Percentiles rank a stretch among this genome's conserved stretches.
These are phyloP conservation scores for Thysanoteuthis rhombus DNA, from an alignment of 2,888 invertebrate genomes.

Conservation along the genomic window DNA sequence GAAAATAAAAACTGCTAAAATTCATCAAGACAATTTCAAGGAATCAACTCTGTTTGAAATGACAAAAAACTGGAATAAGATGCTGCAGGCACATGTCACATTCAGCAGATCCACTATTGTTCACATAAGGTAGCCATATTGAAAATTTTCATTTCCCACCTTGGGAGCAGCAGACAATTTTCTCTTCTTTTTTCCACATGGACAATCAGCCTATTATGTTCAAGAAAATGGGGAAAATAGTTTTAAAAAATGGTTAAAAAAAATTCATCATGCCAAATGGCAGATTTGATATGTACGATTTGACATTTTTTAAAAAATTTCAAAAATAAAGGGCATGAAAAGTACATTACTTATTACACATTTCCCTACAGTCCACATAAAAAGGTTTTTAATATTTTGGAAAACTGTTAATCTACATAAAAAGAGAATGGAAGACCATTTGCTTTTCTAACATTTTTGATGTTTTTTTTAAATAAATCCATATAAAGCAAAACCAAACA, in stretches of 20 bases:
- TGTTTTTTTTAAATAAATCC: not conserved
- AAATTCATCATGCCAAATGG: not conserved
- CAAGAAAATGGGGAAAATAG: not conserved
- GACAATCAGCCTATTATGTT: not conserved
- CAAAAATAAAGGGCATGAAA: no score
- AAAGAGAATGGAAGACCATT: not conserved
- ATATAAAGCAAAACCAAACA: not conserved
- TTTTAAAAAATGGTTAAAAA: not conserved
- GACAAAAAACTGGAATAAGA: not conserved
- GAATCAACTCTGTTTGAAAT: not conserved
- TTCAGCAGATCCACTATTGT: not conserved
- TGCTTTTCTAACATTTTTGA: not conserved
- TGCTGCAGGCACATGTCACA: not conserved
- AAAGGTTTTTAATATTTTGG: not conserved
- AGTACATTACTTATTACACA: not conserved
- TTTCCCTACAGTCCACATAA: not conserved
- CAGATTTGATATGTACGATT: not conserved
- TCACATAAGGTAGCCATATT: not conserved
- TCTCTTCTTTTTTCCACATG: not conserved
- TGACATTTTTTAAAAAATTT: not conserved
- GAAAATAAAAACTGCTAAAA: not conserved
- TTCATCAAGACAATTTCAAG: not conserved
- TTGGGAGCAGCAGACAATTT: not conserved
- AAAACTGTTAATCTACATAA: not conserved
- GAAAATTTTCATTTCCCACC: slow-evolving; percentile 12